Evolutionary conservation across 2,113 vertebrate genomes (phyloP), one percentile per base, ranked within the genome.

Genomic region (Burhinus oedicnemus): DNA sequence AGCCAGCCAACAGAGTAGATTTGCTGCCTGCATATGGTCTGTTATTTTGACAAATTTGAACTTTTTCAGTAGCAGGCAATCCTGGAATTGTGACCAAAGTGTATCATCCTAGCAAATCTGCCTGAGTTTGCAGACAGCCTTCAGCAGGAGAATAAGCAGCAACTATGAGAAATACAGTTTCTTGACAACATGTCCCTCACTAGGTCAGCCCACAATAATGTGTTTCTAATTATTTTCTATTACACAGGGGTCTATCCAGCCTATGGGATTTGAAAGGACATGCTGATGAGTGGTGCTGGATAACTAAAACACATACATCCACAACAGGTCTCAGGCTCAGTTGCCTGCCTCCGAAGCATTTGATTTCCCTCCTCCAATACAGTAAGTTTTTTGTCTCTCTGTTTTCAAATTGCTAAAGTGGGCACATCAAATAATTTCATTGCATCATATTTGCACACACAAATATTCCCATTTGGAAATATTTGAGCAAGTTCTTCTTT

Each of bases 401-500:
- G 9, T 70, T 83, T 95, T 95, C 75, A 88, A 93, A 87, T 36
- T 75, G 54, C 15, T 72, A 75, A 95, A 94, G 27, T 87, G 20
- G 27, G 68, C 55, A 93, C 52, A 42, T 45, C 17, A 78, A 40
- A 81, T 89, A 90, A 86, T 66, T 93, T 66, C 66, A 93, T 89
- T 93, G 44, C 62, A 90, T 86, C 58, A 47, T 93, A 98, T 97
- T 98, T 97, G 58, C 78, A 97, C 89, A 96, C 92, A 97, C 47
- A 97, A 90, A 93, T 97, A 95, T 83, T 97, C 57, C 18, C 58
- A 81, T 87, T 72, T 94, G 68, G 78, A 97, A 98, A 97, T 97
- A 97, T 97, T 97, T 97, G 72, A 97, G 80, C 60, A 97, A 97
- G 89, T 90, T 97, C 88, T 49, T 97, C 64, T 86, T 96, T 95